Evolutionary conservation across 2,797 vertebrate genomes (phyloP).

Genomic region (Notolepis coatsorum): DNA sequence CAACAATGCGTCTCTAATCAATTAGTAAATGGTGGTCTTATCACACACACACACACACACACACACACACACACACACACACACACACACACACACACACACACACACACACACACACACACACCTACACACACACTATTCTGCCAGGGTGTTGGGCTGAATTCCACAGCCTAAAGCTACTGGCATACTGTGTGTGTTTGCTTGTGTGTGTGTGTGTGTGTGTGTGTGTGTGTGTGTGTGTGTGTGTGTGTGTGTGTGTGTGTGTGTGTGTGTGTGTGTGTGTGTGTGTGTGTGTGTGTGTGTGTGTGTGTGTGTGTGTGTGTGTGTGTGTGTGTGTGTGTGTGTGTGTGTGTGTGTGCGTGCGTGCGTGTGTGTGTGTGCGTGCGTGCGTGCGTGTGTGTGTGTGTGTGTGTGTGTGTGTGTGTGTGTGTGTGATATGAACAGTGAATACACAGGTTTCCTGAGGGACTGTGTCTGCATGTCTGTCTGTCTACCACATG

Average conservation of each 20-base stretch:
- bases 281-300: neutral
- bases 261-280: slow-evolving; percentile 2
- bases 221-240: slow-evolving; percentile 3
- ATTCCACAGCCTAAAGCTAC: slow-evolving; percentile 76
- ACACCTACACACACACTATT: slow-evolving; percentile 47
- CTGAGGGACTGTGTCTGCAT: slow-evolving; percentile 57
- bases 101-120: slow-evolving; percentile 8
- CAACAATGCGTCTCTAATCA: slow-evolving; percentile 75
- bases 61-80: neutral
- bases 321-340: neutral
- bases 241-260: neutral
- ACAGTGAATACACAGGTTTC: slow-evolving; percentile 74
- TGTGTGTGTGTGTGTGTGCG: slow-evolving; percentile 30
- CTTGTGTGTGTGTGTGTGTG: slow-evolving; percentile 14
- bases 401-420: too few relatives aligned
- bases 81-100: neutral
- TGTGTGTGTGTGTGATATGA: too few relatives aligned
- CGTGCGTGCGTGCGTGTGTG: slow-evolving; percentile 55
- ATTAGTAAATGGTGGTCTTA: slow-evolving; percentile 68
- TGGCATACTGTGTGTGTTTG: slow-evolving; percentile 63
- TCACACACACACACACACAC: neutral
- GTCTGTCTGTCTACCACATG: slow-evolving; percentile 58
- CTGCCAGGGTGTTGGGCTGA: slow-evolving; percentile 69
- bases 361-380: slow-evolving; percentile 48
- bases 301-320: neutral